phyloP scores from a whole-genome alignment of 2,888 invertebrate species.

The Piscicola geometra region DNA sequence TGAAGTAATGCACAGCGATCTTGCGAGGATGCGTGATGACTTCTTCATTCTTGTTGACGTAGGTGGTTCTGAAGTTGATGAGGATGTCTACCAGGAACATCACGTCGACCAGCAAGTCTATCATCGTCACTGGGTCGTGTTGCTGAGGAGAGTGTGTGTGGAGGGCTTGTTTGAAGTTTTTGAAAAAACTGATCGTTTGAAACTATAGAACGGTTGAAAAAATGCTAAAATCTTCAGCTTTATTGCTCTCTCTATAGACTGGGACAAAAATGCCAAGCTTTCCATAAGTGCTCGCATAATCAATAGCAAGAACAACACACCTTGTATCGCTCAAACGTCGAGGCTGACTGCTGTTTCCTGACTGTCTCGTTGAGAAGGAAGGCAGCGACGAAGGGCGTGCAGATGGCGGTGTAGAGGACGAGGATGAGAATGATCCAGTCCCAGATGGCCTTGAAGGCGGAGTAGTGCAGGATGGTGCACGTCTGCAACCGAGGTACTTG shows the following conservation, averaged over 20 bases:
- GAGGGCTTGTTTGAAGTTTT: no score
- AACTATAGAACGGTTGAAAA: no score
- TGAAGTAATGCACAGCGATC: slow-evolving; percentile 95
- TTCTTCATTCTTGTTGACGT: slow-evolving; percentile 93
- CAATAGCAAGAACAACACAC: no score
- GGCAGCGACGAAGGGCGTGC: slow-evolving; percentile 96
- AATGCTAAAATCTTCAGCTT: no score
- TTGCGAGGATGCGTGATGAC: slow-evolving; percentile 94
- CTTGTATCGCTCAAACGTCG: slow-evolving; percentile 15
- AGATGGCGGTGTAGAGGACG: slow-evolving; percentile 97
- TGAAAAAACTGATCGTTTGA: no score
- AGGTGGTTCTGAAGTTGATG: slow-evolving; percentile 98
- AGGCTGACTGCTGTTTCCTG: slow-evolving; percentile 6
- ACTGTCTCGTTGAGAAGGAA: slow-evolving; percentile 82
- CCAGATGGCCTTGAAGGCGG: slow-evolving; percentile 97
- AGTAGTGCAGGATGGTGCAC: slow-evolving; percentile 97
- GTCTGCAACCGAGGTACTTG: slow-evolving; percentile 88
- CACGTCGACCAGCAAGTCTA: slow-evolving; percentile 76
- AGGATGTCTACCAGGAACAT: slow-evolving; percentile 98
- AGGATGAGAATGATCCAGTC: slow-evolving; percentile 93
- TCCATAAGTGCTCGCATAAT: slow-evolving; percentile 57
- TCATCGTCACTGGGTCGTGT: slow-evolving; percentile 75
- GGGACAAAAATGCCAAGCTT: not conserved
- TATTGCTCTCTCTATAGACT: no score
- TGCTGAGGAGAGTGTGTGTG: slow-evolving; percentile 41